phyloP scores from a whole-genome alignment of 2,888 invertebrate species.

The Anoplius nigerrimus region DNA sequence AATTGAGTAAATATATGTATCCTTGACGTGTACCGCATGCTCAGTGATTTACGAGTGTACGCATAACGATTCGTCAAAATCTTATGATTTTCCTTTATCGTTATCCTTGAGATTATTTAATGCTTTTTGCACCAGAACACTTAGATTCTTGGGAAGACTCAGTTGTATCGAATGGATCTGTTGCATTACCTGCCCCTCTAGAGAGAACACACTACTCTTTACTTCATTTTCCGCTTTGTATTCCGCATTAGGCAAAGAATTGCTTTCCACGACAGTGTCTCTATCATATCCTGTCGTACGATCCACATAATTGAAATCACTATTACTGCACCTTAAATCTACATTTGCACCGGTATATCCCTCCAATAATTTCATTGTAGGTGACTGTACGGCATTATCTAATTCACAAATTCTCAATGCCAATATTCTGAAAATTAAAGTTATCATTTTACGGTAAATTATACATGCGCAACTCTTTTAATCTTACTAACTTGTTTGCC shows the following conservation, averaged over 20 bases:
- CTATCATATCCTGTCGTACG: constrained; percentile 15
- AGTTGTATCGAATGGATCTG: constrained; percentile 47
- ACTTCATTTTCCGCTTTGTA: constrained; percentile 7
- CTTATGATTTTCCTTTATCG: constrained; percentile 51
- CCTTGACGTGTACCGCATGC: neutral
- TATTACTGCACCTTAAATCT: constrained; percentile 67
- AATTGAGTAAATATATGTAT: neutral
- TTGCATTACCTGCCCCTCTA: constrained; percentile 38
- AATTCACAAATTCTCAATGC: constrained; percentile 89
- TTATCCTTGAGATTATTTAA: constrained; percentile 62
- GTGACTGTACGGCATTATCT: constrained; percentile 85
- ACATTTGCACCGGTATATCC: constrained; percentile 78
- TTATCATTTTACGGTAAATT: neutral
- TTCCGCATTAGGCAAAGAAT: neutral
- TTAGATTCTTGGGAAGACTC: constrained; percentile 63
- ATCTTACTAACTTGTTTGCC: constrained; percentile 79
- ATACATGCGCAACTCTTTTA: constrained; percentile 10
- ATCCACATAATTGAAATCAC: constrained; percentile 32
- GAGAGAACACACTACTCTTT: constrained; percentile 9
- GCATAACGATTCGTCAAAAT: neutral
- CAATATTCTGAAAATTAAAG: constrained; percentile 80
- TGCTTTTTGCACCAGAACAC: constrained; percentile 66
- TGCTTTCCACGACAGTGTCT: constrained; percentile 36
- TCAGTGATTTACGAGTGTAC: neutral
- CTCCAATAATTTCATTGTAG: constrained; percentile 82